Evolutionary conservation across 2,113 vertebrate species (phyloP).

Genomic region (Helogale parvula): DNA sequence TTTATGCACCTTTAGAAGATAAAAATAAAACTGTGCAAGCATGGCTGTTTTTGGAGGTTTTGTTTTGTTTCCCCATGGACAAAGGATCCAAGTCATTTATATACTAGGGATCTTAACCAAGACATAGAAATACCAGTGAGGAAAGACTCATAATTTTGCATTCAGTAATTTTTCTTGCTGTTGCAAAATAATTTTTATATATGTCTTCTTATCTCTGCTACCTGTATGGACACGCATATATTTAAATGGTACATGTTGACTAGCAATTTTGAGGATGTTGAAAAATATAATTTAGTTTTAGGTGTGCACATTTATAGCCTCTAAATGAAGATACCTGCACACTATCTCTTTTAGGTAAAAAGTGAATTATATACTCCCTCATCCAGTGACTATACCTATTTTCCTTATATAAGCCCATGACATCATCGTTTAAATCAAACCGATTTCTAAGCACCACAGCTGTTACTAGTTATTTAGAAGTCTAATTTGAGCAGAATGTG

Average conservation of each 20-base stretch:
- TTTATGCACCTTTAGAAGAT: conserved; percentile 9
- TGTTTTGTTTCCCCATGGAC: neutral
- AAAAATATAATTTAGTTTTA: conserved; percentile 42
- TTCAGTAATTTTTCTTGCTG: conserved; percentile 29
- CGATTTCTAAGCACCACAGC: conserved; percentile 73
- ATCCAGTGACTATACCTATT: conserved; percentile 34
- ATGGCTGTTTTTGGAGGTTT: neutral
- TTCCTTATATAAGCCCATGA: conserved; percentile 67
- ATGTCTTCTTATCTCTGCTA: neutral
- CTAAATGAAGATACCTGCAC: neutral
- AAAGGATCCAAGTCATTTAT: neutral
- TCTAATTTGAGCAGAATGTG: conserved; percentile 78
- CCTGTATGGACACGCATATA: conserved; percentile 9
- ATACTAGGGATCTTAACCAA: neutral
- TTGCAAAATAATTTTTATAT: conserved; percentile 1
- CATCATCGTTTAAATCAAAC: conserved; percentile 64
- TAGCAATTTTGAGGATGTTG: neutral
- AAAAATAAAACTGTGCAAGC: neutral
- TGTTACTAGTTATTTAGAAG: conserved; percentile 71
- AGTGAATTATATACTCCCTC: neutral
- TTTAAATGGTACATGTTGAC: neutral
- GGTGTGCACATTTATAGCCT: neutral
- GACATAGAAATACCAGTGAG: neutral
- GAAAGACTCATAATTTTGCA: neutral
- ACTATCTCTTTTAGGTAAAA: neutral